Evolutionary conservation across 1,140 invertebrate genomes (phyloP).

Genomic region (Eciton burchellii): DNA sequence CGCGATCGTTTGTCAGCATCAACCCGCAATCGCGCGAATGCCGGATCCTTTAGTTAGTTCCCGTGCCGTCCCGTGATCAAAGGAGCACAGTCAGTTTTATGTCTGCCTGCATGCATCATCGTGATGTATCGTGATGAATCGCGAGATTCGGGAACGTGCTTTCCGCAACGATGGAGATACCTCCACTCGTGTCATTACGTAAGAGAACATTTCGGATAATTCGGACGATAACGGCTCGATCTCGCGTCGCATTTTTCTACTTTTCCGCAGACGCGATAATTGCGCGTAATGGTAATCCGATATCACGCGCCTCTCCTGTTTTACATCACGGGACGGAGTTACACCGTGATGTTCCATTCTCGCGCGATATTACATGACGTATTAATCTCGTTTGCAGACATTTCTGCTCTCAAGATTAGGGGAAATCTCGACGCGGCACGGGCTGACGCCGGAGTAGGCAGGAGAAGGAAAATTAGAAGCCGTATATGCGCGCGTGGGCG

Average conservation of each 20-base stretch:
- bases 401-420: slow-evolving; percentile 29
- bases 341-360: neutral
- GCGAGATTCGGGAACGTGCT: too few relatives aligned
- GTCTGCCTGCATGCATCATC: neutral
- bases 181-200: too few relatives aligned
- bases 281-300: too few relatives aligned
- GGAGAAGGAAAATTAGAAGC: slow-evolving; percentile 40
- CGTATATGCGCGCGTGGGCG: too few relatives aligned
- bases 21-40: slow-evolving; percentile 25
- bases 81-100: neutral
- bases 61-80: slow-evolving; percentile 27
- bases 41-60: slow-evolving; percentile 12
- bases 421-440: slow-evolving; percentile 19
- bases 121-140: neutral
- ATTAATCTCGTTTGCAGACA: slow-evolving; percentile 34
- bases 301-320: neutral
- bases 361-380: neutral
- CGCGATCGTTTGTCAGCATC: slow-evolving; percentile 55
- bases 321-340: neutral
- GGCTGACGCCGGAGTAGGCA: slow-evolving; percentile 1
- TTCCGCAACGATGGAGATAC: too few relatives aligned
- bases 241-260: neutral
- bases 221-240: too few relatives aligned
- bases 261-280: too few relatives aligned
- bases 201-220: too few relatives aligned